Evolutionary conservation across 1,140 invertebrate species (phyloP), one percentile per base, ranked within the genome.

Genomic region (Acromyrmex charruanus): DNA sequence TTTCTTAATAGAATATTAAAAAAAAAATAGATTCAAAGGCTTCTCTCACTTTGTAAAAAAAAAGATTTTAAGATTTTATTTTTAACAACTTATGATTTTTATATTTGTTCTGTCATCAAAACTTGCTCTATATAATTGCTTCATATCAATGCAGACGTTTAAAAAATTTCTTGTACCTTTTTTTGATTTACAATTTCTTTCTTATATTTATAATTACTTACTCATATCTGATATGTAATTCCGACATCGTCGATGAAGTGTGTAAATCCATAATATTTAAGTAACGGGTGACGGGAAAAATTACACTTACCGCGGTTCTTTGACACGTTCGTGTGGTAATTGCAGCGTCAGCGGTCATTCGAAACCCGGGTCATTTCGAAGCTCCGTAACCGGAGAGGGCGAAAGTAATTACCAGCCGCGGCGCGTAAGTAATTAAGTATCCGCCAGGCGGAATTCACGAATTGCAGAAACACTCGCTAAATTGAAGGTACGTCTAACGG

Each of bases 351-450:
- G 65, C 71, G 71, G 86, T 90, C 88, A 87, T 88, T 90, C 86
- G 89, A 90, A 90, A 75, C 80, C 28, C 71, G 75, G 81, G 68
- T 58, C 63, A 63, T 61, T 84, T 59, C 55, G 49, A 77, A 77
- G 63, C 51, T 49, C 49, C 16, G 82, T 77, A 77, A 84, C 79
- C 77, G 61, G 82, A 86, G 86, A 82, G 89, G 89, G 85, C 80
- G 80, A 90, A 90, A 90, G 89, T 90, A 90, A 90, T 90, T 90
- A 90, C 88, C 80, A 75, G n/a, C 77, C 88, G 86, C 85, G 65
- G 89, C 86, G 88, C 71, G 90, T 89, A 87, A 91, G 90, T 91
- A 91, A 91, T 91, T 91, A 91, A 90, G 89, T 91, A 91, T 77
- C 77, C 75, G 89, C 39, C 69, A 31, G 59, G 89, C 74, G 71